Conservation (phyloP, 2,113 vertebrate genomes). For the Felis catus region F.catus_Fca126_mat1.0 CM031418.1:60015001-60015500, state of each 20-base stretch:
- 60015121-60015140: neutral
- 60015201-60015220: neutral
- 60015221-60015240: neutral
- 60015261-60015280: neutral
- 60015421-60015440: neutral
- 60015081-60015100: neutral
- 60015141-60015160: neutral
- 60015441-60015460: neutral
- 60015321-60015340: neutral
- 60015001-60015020: neutral
- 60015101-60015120: neutral
- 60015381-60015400: neutral
- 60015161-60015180: neutral
- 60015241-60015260: neutral
- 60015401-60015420: neutral
- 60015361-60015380: neutral
- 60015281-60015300: neutral
- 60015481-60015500: neutral
- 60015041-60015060: neutral
- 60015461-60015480: neutral
- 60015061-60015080: neutral
- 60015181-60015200: neutral
- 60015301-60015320: neutral
- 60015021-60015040: neutral
- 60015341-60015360: neutral